Base-by-base conservation (phyloP, 2,888 invertebrate genomes). In the Epiblema foenella region DNA sequence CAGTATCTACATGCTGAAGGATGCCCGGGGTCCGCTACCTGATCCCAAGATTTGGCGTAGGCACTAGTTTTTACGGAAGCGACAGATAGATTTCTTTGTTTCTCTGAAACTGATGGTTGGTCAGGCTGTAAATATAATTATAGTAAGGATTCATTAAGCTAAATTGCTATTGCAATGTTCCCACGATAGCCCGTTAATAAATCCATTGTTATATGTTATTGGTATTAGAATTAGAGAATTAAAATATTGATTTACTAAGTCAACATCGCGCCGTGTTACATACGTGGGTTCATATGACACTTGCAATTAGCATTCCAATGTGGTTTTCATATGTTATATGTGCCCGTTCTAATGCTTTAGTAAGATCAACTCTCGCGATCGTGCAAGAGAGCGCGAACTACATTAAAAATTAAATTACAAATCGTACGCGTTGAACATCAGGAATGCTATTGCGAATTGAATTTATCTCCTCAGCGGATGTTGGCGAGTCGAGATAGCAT, bases 381-480 rank as follows among this genome's bases (percentile, higher is more conserved):
- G 4, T 3, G 24, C 24, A 24, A 24, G 24, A 24, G 24, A 15
- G 15, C 46, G 8, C 46, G 46, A 46, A 46, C 15, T 4, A 42
- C 5, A 42, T 15, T n/a, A n/a, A n/a, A n/a, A 33, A 33, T 33
- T 33, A 8, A 33, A 33, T 33, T 33, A 8, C 33, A 8, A 33
- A 33, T 8, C 9, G 42, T 15, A 42, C 15, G 42, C 15, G 15
- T 42, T 5, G 15, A 46, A n/a, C n/a, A 15, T 46, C 46, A 7
- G 15, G 46, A 46, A 46, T 46, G 46, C 46, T 51, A 66, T 58
- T 62, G 69, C 76, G 74, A 78, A 76, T 77, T 69, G 75, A 74
- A 77, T 81, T 83, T 85, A 85, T 85, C 83, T 79, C 80, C 71
- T 65, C 74, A 77, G 63, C 84, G 88, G 87, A 89, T 84, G 80